phyloP scores from a whole-genome alignment of 2,888 invertebrate genomes.

The Loripinus fragilis region DNA sequence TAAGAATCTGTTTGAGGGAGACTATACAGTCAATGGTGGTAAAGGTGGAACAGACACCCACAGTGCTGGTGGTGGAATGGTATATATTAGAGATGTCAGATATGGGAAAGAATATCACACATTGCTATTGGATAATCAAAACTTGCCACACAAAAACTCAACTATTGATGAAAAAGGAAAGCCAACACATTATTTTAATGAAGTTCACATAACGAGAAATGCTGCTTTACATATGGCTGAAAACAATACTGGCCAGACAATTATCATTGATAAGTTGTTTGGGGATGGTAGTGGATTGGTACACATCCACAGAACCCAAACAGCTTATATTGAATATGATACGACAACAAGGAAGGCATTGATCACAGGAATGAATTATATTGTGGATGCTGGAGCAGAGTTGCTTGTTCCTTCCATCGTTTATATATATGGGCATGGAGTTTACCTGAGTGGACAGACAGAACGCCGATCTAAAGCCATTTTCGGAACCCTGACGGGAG shows the following conservation, averaged over 20 bases:
- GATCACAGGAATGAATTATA: conserved; percentile 68
- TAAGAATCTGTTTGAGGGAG: conserved; percentile 63
- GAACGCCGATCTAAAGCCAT: conserved; percentile 63
- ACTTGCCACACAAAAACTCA: conserved; percentile 64
- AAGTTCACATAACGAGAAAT: conserved; percentile 66
- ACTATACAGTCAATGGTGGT: conserved; percentile 64
- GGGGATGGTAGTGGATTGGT: conserved; percentile 71
- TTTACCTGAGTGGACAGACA: conserved; percentile 42
- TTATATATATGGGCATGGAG: conserved; percentile 71
- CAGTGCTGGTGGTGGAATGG: conserved; percentile 70
- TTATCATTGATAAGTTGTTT: conserved; percentile 58
- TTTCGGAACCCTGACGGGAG: conserved; percentile 67
- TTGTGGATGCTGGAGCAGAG: conserved; percentile 63
- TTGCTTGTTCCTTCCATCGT: conserved; percentile 63
- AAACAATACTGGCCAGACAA: conserved; percentile 32
- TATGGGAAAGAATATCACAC: conserved; percentile 55
- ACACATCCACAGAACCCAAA: conserved; percentile 65
- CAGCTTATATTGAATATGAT: conserved; percentile 61
- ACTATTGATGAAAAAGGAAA: conserved; percentile 63
- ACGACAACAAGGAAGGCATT: conserved; percentile 65
- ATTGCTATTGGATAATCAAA: conserved; percentile 63
- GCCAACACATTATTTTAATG: conserved; percentile 64
- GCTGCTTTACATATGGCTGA: conserved; percentile 66
- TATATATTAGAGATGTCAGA: conserved; percentile 68
- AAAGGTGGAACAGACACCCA: conserved; percentile 41